These are phyloP conservation scores for Aphelocoma californica DNA, from an alignment of 2,797 vertebrate genomes.

Conservation along the genomic window DNA sequence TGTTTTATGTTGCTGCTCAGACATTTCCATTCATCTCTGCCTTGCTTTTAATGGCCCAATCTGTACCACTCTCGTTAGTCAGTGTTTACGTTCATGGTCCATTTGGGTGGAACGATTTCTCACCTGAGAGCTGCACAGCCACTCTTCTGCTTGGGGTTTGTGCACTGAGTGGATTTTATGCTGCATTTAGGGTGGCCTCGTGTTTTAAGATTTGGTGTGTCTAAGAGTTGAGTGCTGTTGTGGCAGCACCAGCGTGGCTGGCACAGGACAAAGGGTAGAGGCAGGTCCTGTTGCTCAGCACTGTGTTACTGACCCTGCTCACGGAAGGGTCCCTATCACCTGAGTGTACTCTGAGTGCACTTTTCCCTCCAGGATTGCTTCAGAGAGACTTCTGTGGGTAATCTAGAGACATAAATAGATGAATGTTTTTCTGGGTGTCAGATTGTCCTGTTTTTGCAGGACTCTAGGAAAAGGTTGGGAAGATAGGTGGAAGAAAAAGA, in stretches of 20 bases:
- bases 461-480: background rate
- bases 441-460: background rate
- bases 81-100: conserved; percentile 47
- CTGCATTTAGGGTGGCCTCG: background rate
- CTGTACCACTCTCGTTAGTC: background rate
- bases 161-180: background rate
- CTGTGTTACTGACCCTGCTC: background rate
- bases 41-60: conserved; percentile 58
- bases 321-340: background rate
- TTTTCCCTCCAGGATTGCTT: background rate
- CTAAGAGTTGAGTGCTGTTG: background rate
- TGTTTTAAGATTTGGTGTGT: background rate
- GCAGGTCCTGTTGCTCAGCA: background rate
- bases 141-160: background rate
- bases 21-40: conserved; percentile 63
- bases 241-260: background rate
- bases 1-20: conserved; percentile 61
- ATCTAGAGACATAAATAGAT: background rate
- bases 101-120: conserved; percentile 60
- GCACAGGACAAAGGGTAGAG: background rate
- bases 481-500: background rate
- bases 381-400: background rate
- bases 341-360: background rate
- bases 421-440: background rate
- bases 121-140: conserved; percentile 29